phyloP scores from a whole-genome alignment of 92 coral and sea anemone genomes.

The Diadumene lineata region DNA sequence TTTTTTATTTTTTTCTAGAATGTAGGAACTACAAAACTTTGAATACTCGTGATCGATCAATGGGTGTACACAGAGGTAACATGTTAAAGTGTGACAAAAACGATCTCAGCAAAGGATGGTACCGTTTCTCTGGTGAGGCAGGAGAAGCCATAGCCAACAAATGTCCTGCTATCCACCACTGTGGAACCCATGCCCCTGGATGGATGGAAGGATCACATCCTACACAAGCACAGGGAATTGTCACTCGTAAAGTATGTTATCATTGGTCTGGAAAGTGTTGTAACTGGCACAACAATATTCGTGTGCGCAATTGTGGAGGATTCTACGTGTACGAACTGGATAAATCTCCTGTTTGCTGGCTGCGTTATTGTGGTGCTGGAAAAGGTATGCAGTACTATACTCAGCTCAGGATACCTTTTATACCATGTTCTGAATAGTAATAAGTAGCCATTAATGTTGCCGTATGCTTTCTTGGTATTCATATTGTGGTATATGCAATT shows the following conservation, averaged over 20 bases:
- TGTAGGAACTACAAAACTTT: conserved; percentile 6
- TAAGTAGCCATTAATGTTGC: not conserved
- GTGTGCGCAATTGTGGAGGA: conserved; percentile 44
- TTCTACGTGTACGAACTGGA: conserved; percentile 24
- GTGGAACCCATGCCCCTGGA: conserved; percentile 63
- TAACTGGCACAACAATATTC: conserved; percentile 41
- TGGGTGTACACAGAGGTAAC: not conserved
- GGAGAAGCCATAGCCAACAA: conserved; percentile 14
- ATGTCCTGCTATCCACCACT: conserved; percentile 26
- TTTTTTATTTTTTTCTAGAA: not conserved
- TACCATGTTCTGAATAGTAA: not conserved
- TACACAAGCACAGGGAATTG: conserved; percentile 19
- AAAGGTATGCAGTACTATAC: not conserved
- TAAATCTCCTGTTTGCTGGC: conserved; percentile 2
- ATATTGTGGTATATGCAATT: not conserved
- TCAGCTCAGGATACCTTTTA: no score
- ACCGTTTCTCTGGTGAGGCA: conserved; percentile 34
- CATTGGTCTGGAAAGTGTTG: conserved; percentile 41
- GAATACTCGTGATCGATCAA: conserved; percentile 2
- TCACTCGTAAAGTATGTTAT: conserved; percentile 41
- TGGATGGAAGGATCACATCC: conserved; percentile 64
- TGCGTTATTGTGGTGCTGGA: conserved; percentile 18
- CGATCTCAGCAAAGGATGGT: conserved; percentile 12
- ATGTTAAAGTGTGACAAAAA: conserved; percentile 25
- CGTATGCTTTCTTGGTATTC: not conserved